Evolutionary conservation across 2,797 vertebrate species (phyloP).

Genomic region (Anas bahamensis): DNA sequence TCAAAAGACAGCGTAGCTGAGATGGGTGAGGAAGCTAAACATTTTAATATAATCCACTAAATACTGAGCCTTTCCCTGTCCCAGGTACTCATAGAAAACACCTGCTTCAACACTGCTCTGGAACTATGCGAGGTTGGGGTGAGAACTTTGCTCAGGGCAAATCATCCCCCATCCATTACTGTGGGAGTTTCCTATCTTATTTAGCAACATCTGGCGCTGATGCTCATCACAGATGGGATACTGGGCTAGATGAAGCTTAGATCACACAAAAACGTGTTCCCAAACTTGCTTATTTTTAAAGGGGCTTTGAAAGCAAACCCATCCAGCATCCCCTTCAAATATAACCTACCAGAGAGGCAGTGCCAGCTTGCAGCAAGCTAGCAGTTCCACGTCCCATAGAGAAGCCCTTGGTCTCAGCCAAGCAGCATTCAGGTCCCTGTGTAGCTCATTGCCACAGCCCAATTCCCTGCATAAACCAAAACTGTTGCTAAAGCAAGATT

Average conservation of each 20-base stretch:
- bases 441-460: neutral
- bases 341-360: neutral
- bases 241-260: neutral
- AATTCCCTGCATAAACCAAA: neutral
- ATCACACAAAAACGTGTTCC: neutral
- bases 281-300: constrained; percentile 3
- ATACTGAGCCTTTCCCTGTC: neutral
- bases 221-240: neutral
- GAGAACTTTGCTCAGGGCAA: neutral
- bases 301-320: neutral
- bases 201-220: neutral
- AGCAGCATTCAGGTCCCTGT: neutral
- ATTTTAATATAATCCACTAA: neutral
- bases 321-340: neutral
- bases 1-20: neutral
- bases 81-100: neutral
- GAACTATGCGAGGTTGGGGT: neutral
- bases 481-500: neutral
- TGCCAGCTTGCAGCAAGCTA: neutral
- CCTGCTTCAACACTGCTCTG: neutral
- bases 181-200: neutral
- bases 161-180: neutral
- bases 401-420: neutral
- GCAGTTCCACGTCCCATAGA: neutral
- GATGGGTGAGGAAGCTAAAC: neutral